Percentiles rank a stretch among this genome's conserved stretches.
phyloP scores from a whole-genome alignment of 2,888 invertebrate genomes.

The Pycnomerus fuliginosus region DNA sequence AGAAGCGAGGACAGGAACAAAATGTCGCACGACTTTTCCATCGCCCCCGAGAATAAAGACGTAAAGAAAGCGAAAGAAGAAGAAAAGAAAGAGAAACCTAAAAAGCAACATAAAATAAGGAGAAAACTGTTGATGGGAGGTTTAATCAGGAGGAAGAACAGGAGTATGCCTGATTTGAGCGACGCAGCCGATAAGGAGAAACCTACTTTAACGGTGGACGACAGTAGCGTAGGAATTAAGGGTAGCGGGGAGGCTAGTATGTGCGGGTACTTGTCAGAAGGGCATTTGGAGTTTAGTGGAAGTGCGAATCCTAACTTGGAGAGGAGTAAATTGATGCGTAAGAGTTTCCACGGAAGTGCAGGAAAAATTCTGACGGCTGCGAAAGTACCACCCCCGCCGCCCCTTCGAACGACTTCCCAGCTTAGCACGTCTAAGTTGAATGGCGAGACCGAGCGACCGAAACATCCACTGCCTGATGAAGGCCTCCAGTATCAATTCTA shows the following conservation, averaged over 20 bases:
- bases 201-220: conserved; percentile 66
- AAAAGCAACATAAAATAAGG: conserved; percentile 88
- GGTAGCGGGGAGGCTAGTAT: conserved; percentile 61
- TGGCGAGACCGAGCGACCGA: conserved; percentile 54
- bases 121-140: conserved; percentile 88
- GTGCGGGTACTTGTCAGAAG: conserved; percentile 84
- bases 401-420: conserved; percentile 83
- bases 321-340: conserved; percentile 83
- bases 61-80: conserved; percentile 59
- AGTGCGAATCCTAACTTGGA: conserved; percentile 80
- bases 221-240: conserved; percentile 70
- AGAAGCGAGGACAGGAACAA: conserved; percentile 85
- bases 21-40: conserved; percentile 68
- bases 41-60: conserved; percentile 57
- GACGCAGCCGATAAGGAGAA: conserved; percentile 64
- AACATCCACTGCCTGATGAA: conserved; percentile 52
- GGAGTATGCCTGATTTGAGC: conserved; percentile 89
- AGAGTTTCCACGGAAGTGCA: conserved; percentile 83
- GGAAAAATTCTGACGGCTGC: conserved; percentile 79
- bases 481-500: conserved; percentile 48
- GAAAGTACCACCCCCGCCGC: conserved; percentile 84
- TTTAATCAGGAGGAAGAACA: conserved; percentile 81
- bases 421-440: conserved; percentile 69
- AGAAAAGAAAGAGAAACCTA: conserved; percentile 64
- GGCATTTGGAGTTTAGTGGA: conserved; percentile 76